phyloP scores from a whole-genome alignment of 2,797 vertebrate genomes.

The Apogon talboti region DNA sequence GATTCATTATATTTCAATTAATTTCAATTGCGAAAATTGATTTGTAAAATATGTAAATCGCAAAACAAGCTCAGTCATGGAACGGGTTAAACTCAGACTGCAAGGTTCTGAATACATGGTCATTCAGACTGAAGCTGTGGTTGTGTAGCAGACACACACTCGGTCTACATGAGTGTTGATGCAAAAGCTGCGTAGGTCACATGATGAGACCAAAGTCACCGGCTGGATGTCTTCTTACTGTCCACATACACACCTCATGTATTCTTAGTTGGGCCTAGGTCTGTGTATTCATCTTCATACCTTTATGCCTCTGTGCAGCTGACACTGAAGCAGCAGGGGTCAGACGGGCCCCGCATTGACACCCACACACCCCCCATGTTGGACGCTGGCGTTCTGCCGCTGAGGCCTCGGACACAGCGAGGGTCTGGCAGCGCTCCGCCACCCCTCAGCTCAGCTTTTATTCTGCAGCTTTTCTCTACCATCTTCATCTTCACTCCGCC shows the following conservation, averaged over 20 bases:
- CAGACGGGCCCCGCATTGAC: constrained; percentile 32
- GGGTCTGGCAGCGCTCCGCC: constrained; percentile 43
- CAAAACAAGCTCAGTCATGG: too few species aligned
- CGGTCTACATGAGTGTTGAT: not conserved
- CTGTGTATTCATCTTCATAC: too few species aligned
- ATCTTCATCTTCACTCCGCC: constrained; percentile 31
- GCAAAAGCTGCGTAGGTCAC: not conserved
- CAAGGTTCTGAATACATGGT: too few species aligned
- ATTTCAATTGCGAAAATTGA: too few species aligned
- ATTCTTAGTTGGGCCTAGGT: too few species aligned
- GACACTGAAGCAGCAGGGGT: constrained; percentile 32
- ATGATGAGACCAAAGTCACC: not conserved
- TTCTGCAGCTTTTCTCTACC: constrained; percentile 30
- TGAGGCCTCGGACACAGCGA: constrained; percentile 36
- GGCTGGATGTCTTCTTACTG: not conserved
- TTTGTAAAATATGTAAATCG: too few species aligned
- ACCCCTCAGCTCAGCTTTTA: constrained; percentile 35
- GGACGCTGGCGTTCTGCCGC: constrained; percentile 61
- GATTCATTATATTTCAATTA: too few species aligned
- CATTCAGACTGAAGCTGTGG: too few species aligned
- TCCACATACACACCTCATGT: too few species aligned
- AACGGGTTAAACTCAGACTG: too few species aligned
- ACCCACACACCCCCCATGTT: constrained; percentile 51
- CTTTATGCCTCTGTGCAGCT: not conserved
- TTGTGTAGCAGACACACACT: not conserved